Evolutionary conservation across 2,797 vertebrate species (phyloP).

Genomic region (Phataginus tricuspis): DNA sequence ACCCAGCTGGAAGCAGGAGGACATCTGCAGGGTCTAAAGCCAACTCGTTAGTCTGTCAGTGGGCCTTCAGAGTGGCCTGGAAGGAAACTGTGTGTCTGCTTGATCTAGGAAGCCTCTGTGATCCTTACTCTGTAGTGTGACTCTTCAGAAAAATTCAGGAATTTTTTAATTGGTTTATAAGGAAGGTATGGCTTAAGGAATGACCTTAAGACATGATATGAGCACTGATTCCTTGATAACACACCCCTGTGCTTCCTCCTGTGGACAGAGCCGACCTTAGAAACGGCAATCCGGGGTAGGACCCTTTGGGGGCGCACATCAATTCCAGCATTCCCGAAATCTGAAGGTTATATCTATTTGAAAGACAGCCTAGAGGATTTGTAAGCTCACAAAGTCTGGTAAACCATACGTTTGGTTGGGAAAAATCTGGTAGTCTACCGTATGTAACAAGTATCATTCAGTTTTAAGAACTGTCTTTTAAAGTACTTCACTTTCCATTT

Average conservation of each 20-base stretch:
- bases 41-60: background rate
- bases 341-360: background rate
- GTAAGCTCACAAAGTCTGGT: background rate
- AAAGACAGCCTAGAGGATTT: background rate
- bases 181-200: background rate
- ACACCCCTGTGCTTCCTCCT: slow-evolving; percentile 4
- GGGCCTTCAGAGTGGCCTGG: background rate
- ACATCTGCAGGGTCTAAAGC: background rate
- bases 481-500: background rate
- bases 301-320: background rate
- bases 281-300: background rate
- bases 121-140: slow-evolving; percentile 26
- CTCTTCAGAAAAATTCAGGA: background rate
- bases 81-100: slow-evolving; percentile 19
- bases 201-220: background rate
- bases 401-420: background rate
- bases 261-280: background rate
- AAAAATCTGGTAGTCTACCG: background rate
- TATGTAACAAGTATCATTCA: background rate
- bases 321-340: background rate
- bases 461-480: background rate
- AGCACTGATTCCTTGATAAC: background rate
- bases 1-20: background rate
- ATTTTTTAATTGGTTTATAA: background rate
- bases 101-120: slow-evolving; percentile 48